Base-by-base conservation (phyloP, 2,888 invertebrate genomes). In the Clitarchus hookeri region DNA sequence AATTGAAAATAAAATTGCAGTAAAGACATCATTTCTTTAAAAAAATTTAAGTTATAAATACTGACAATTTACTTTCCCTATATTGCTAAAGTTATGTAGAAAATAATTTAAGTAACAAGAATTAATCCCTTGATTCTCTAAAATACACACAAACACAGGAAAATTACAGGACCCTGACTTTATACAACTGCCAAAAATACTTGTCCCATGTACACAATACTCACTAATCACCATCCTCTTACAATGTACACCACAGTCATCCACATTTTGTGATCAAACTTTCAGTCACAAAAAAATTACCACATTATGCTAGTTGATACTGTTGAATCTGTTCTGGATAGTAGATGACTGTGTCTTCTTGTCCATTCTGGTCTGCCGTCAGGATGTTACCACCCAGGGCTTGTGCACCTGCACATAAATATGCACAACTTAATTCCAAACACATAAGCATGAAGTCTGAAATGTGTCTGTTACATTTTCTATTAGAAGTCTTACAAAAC, bases 261-360 rank as follows among this genome's bases (percentile, higher is more conserved):
- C 11, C 16, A 11, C 48, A 48, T 16, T 13, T 48, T 48, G 48
- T 48, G 48, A 48, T 16, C 48, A 44, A 23, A 27, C n/a, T n/a
- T 82, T 36, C 36, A 36, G 83, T 16, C 44, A 83, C n/a, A 36
- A 44, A 44, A n/a, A 83, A 83, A 6, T 44, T 4, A 2, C 8
- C 65, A n/a, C 65, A 65, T 86, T 78, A 87, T 48, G 86, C 84
- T 23, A 88, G 77, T 48, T 87, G 87, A 83, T 87, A 88, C 79
- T 87, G 88, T 48, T 86, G 87, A 12, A 87, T 88, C 44, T 86
- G 85, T 16, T 86, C 86, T 25, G 85, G 86, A 25, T 86, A 86
- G 44, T 92, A 93, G 87, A 93, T 93, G n/a, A 93, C 93, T 84
- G 93, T 92, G 89, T 92, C 92, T 80, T 90, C 90, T 87, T 91